These are phyloP conservation scores for Paramormyrops kingsleyae DNA, from an alignment of 2,113 vertebrate genomes.

Conservation along the genomic window DNA sequence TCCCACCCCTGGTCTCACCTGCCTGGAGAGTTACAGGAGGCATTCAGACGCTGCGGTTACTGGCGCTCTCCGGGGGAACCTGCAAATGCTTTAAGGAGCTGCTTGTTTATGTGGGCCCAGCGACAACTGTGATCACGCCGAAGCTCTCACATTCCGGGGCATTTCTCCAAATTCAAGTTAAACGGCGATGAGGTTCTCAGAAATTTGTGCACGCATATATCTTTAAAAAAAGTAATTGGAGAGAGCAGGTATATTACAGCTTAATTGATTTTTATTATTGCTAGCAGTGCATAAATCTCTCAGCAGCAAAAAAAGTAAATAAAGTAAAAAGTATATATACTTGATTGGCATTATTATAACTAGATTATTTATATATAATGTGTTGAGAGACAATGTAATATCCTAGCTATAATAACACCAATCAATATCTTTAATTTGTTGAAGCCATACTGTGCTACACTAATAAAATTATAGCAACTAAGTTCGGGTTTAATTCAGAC, in stretches of 20 bases:
- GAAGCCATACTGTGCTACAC: not conserved
- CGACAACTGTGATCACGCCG: conserved; percentile 22
- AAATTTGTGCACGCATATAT: not conserved
- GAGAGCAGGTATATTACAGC: conserved; percentile 1
- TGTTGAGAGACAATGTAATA: not conserved
- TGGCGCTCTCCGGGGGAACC: not conserved
- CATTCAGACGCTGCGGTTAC: not conserved
- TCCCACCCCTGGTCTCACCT: conserved; percentile 7
- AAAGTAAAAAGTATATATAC: not conserved
- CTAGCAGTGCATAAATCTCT: not conserved
- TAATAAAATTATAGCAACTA: not conserved
- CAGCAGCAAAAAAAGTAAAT: not conserved
- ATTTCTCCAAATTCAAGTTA: conserved; percentile 20
- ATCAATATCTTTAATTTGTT: conserved; percentile 3
- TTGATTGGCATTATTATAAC: not conserved
- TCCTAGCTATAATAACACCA: not conserved
- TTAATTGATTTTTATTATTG: not conserved
- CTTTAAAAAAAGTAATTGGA: not conserved
- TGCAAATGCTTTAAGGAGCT: conserved; percentile 6
- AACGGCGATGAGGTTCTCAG: not conserved
- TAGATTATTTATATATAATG: conserved; percentile 1
- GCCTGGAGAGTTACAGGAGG: not conserved
- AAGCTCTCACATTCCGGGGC: conserved; percentile 21
- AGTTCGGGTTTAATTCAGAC: not conserved
- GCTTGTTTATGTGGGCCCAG: conserved; percentile 23